phyloP scores from a whole-genome alignment of 1,140 invertebrate genomes.

The Stenopsyche tienmushanensis region DNA sequence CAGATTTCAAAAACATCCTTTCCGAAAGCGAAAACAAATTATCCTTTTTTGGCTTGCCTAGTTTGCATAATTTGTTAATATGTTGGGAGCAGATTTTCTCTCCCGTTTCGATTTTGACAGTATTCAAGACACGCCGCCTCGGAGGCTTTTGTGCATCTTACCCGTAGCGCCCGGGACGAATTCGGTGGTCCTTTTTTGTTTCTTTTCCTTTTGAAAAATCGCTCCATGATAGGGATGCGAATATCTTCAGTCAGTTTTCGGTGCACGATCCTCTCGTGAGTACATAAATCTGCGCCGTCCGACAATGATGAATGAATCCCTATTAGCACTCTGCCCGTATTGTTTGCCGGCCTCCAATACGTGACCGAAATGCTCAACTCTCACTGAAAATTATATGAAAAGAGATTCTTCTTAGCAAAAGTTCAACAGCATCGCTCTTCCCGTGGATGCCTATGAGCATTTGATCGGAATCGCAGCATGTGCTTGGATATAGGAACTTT shows the following conservation, averaged over 20 bases:
- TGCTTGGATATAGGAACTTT: too few species aligned
- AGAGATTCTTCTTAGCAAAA: too few species aligned
- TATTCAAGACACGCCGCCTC: constrained; percentile 10
- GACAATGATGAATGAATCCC: constrained; percentile 41
- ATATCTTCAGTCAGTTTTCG: constrained; percentile 8
- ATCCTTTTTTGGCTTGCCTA: too few species aligned
- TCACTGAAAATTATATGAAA: too few species aligned
- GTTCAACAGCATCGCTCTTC: too few species aligned
- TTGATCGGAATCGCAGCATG: too few species aligned
- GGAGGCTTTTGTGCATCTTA: background rate
- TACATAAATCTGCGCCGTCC: constrained; percentile 38
- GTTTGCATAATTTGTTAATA: too few species aligned
- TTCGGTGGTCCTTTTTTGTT: background rate
- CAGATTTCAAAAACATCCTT: too few species aligned
- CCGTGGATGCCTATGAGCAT: too few species aligned
- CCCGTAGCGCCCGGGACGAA: background rate
- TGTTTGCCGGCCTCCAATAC: constrained; percentile 35
- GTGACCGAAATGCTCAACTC: constrained; percentile 40
- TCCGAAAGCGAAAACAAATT: too few species aligned
- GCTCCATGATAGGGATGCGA: constrained; percentile 2
- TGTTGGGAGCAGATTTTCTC: too few species aligned
- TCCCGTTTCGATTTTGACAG: too few species aligned
- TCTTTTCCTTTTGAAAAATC: constrained; percentile 6
- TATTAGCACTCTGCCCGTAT: constrained; percentile 38
- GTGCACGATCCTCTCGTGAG: constrained; percentile 25